These are phyloP conservation scores for Peromyscus maniculatus DNA, from an alignment of 2,113 vertebrate species.

Conservation along the genomic window DNA sequence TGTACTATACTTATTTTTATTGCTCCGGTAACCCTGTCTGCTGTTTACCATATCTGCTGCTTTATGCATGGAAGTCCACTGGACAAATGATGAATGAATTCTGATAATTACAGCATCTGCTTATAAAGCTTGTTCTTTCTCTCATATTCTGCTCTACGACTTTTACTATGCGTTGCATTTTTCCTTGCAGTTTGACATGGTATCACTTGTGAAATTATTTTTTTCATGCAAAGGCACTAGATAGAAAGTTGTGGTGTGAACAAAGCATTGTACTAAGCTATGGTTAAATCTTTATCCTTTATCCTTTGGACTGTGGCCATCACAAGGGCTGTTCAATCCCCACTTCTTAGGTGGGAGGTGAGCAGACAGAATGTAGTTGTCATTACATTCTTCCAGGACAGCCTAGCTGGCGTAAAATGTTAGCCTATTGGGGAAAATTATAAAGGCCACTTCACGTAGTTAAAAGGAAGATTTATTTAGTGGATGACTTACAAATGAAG, in stretches of 20 bases:
- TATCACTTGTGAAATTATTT: neutral
- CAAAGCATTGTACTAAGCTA: neutral
- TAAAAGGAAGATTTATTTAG: too few species aligned
- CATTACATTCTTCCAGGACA: neutral
- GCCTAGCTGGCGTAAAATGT: neutral
- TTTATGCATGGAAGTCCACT: neutral
- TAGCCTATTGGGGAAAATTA: neutral
- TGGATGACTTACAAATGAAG: too few species aligned
- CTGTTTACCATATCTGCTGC: neutral
- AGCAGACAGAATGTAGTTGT: neutral
- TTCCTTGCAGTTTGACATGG: neutral
- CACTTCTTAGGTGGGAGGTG: neutral
- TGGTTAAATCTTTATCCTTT: neutral
- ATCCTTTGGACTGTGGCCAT: too few species aligned
- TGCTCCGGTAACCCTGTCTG: rapidly evolving
- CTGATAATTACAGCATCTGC: neutral
- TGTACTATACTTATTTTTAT: neutral
- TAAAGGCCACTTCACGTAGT: too few species aligned
- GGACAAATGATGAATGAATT: neutral
- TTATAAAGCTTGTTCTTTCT: neutral
- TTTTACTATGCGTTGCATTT: neutral
- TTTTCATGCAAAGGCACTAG: neutral
- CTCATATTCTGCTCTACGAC: neutral
- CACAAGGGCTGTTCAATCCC: neutral
- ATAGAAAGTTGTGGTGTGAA: neutral